Evolutionary conservation across 2,888 invertebrate species (phyloP), one percentile per base, ranked within the genome.

Genomic region (Brachyptera risi): DNA sequence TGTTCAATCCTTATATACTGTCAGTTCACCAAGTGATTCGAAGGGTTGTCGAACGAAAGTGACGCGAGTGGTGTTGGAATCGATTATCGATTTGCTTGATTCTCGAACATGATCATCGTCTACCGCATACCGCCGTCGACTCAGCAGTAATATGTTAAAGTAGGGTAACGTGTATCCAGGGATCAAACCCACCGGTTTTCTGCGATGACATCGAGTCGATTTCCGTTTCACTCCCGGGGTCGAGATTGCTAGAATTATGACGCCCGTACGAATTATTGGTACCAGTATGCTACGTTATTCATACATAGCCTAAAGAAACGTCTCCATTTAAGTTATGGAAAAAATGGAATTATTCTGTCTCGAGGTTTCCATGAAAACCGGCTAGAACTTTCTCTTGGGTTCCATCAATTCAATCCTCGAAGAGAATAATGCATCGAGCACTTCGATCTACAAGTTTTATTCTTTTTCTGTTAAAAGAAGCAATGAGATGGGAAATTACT

Each of bases 51-150:
- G 47, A 23, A 19, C 44, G 44, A 44, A 44, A 44, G 44, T 44
- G 44, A 19, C 17, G 40, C 40, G 13, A 15, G 40, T n/a, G 31
- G 44, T 11, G 31, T 31, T 11, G 21, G 21, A 21, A 44, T 44
- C 44, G 44, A 44, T 44, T 44, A 44, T 44, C 44, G 44, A 44
- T 21, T 38, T 38, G 40, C 40, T 38, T 38, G 40, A 17, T 38
- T 38, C 17, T 38, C 40, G 40, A 38, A n/a, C 13, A n/a, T 17
- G 40, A 21, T 2, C 44, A 21, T 40, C 13, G 40, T 5, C 44
- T n/a, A n/a, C n/a, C n/a, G n/a, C n/a, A n/a, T n/a, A 3, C 21
- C 17, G 44, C 21, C 17, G 44, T 21, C 44, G 44, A 19, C 44
- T 15, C 17, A 15, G 17, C 44, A 44, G 44, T 21, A 44, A 44